Percentiles rank a stretch among this genome's conserved stretches.
phyloP scores from a whole-genome alignment of 2,888 invertebrate species.

The Plagodis pulveraria region DNA sequence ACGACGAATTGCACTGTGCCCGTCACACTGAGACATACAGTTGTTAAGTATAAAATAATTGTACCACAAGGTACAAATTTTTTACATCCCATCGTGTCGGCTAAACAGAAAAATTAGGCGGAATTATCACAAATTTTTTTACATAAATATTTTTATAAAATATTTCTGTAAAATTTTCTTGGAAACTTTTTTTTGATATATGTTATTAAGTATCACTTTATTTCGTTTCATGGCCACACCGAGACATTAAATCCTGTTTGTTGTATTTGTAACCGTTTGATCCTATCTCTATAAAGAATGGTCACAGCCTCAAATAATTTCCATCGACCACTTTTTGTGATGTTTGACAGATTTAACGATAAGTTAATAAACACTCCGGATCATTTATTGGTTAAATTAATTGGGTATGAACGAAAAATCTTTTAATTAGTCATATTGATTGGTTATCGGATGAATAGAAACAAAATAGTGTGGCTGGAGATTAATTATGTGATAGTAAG shows the following conservation, averaged over 20 bases:
- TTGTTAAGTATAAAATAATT: too few relatives aligned
- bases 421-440: constrained; percentile 28
- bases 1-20: too few relatives aligned
- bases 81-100: too few relatives aligned
- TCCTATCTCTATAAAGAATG: constrained; percentile 26
- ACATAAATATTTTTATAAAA: too few relatives aligned
- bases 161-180: too few relatives aligned
- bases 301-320: constrained; percentile 21
- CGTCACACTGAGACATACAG: too few relatives aligned
- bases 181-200: too few relatives aligned
- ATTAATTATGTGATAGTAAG: constrained; percentile 3
- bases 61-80: too few relatives aligned
- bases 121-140: too few relatives aligned
- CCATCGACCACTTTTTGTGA: constrained; percentile 23
- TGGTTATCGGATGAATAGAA: constrained; percentile 18
- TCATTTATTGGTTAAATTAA: constrained; percentile 27
- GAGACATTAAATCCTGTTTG: constrained; percentile 16
- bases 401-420: constrained; percentile 23
- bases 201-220: too few relatives aligned
- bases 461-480: constrained; percentile 6
- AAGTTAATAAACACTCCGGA: constrained; percentile 21
- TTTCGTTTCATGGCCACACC: constrained; percentile 6
- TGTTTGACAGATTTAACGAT: constrained; percentile 29
- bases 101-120: too few relatives aligned
- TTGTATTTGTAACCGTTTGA: constrained; percentile 22